These are phyloP conservation scores for Muscidifurax raptorellus DNA, from an alignment of 1,140 invertebrate species.

Conservation along the genomic window DNA sequence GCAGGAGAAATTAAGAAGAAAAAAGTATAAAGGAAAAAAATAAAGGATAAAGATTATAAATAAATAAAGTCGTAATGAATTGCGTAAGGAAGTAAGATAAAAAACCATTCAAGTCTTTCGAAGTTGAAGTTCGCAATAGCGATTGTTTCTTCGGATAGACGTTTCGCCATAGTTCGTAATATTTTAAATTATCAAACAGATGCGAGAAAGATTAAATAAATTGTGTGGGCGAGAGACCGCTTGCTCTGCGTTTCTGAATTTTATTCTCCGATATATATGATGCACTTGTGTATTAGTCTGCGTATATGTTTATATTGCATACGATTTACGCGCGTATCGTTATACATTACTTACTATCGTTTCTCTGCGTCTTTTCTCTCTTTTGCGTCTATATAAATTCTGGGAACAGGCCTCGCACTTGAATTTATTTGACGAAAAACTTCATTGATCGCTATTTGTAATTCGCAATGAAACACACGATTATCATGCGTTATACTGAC, in stretches of 20 bases:
- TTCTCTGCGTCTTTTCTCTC: constrained; percentile 3
- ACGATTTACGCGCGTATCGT: neutral
- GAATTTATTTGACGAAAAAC: constrained; percentile 12
- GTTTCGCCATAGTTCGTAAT: constrained; percentile 63
- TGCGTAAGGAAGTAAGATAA: neutral
- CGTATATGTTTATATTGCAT: neutral
- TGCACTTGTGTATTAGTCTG: neutral
- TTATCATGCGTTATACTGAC: neutral
- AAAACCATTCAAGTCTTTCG: constrained; percentile 47
- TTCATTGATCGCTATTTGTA: constrained; percentile 10
- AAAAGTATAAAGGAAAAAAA: constrained; percentile 26
- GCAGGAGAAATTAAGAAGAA: neutral
- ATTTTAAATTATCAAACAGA: constrained; percentile 62
- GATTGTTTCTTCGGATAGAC: constrained; percentile 62
- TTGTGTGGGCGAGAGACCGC: constrained; percentile 55
- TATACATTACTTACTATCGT: neutral
- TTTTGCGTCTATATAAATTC: neutral
- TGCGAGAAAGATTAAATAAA: constrained; percentile 44
- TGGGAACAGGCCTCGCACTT: constrained; percentile 42
- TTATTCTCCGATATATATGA: neutral
- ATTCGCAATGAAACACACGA: neutral
- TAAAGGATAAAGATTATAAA: constrained; percentile 29
- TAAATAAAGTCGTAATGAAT: constrained; percentile 13
- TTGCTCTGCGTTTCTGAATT: constrained; percentile 30
- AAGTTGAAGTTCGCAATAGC: constrained; percentile 50